Evolutionary conservation across 1,140 invertebrate species (phyloP), one percentile per base, ranked within the genome.

Genomic region (Rhagoletis pomonella): DNA sequence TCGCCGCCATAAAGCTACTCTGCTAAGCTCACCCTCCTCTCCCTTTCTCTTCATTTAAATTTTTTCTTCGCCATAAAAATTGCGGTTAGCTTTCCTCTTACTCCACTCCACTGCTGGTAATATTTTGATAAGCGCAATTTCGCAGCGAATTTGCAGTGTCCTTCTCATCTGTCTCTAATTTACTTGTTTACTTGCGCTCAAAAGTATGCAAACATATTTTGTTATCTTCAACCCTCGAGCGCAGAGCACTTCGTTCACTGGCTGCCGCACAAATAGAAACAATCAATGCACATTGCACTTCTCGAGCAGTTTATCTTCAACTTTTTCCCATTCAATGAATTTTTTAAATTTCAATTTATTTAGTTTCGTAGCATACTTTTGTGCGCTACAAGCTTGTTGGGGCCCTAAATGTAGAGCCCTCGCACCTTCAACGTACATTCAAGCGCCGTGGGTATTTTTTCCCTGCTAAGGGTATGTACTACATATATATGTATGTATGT

Each of bases 131-230:
- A 81, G n/a, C 44, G 44, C n/a, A 81, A 47, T 67, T 73, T 44
- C 47, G 69, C 44, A 47, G 69, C 42, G 44, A 67, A 67, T 73
- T 73, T 73, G 14, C 4, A 73, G 67, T 55, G 73, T 17, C 47
- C 42, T 42, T 81, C 3, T 29, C 47, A 9, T 12, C 29, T 29
- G 29, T 29, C 29, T 29, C 47, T 81, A 81, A 81, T 81, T 81
- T 81, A 7, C n/a, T 55, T 81, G 73, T 81, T 81, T 81, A 14
- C 29, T 55, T 81, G 47, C 73, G 17, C 73, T 5, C n/a, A 81
- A 81, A 81, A 81, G 47, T 81, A 81, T 7, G n/a, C 73, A 81
- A 81, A 81, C n/a, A 81, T 12, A 55, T 81, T 81, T 81, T 10
- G 44, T n/a, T 73, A 47, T 5, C 42, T 73, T 44, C 69, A 73